Evolutionary conservation across 1,140 invertebrate genomes (phyloP), one percentile per base, ranked within the genome.

Genomic region (Thaumatotibia leucotreta): DNA sequence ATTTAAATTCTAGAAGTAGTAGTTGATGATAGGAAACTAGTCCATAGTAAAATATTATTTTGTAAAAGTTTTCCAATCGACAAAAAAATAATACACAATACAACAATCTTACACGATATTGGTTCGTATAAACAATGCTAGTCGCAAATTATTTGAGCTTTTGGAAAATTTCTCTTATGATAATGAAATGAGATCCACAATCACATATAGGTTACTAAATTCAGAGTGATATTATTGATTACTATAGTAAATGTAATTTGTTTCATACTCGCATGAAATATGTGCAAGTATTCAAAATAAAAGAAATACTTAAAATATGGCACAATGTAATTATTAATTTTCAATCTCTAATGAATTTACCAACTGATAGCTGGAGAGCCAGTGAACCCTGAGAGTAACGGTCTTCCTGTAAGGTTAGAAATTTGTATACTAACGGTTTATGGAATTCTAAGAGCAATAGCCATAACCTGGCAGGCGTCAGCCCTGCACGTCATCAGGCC

Each of bases 191-290:
- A 89, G 85, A 89, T 89, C 85, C 85, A 89, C 86, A 91, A 88
- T 89, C 86, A 88, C 80, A 75, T 88, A 82, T 79, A 89, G 80
- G 74, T 90, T 88, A 90, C 84, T 88, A 86, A 88, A 90, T 74
- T 83, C 67, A 69, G 54, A 65, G 0, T 24, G 2, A 3, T 24
- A 24, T 74, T 74, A 61, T 65, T 54, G 58, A 67, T 66, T 61
- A 64, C 71, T 69, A 77, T 24, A 39, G 1, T 32, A 1, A 2
- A 20, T 22, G n/a, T 20, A 20, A 11, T 61, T 31, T 39, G 11
- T 4, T 39, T 39, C 35, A 39, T 17, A n/a, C 1, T 33, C 1
- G 10, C 32, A 17, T n/a, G n/a, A n/a, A n/a, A n/a, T n/a, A n/a
- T n/a, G n/a, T n/a, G n/a, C n/a, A n/a, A n/a, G n/a, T n/a, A n/a